Conservation (phyloP, 1,140 invertebrate species). For the Halotydeus destructor region DNA sequence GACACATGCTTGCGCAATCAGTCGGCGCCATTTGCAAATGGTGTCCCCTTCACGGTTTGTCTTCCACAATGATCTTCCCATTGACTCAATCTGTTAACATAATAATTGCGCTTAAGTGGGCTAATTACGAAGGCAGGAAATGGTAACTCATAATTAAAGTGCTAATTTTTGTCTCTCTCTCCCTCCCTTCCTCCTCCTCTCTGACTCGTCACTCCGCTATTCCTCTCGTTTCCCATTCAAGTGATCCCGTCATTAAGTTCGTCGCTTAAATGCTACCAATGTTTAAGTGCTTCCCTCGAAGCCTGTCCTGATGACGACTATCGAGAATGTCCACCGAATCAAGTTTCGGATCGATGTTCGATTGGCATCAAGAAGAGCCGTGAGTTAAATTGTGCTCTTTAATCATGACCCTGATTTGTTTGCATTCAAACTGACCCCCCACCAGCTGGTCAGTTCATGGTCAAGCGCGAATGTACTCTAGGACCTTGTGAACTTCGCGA, state of each 20-base stretch:
- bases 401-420: conserved; percentile 2
- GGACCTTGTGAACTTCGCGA: conserved; percentile 31
- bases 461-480: conserved; percentile 30
- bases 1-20: too few relatives aligned
- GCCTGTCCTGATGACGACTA: conserved; percentile 25
- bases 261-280: conserved; percentile 30
- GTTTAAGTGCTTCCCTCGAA: conserved; percentile 23
- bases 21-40: too few relatives aligned
- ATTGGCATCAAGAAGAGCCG: conserved; percentile 27
- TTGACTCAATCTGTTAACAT: too few relatives aligned
- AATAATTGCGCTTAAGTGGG: too few relatives aligned
- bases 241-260: conserved; percentile 26
- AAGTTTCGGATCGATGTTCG: conserved; percentile 28
- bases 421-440: conserved; percentile 14
- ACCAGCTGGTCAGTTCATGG: conserved; percentile 24
- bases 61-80: too few relatives aligned
- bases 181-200: too few relatives aligned
- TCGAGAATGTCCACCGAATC: conserved; percentile 24
- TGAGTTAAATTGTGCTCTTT: conserved; percentile 3
- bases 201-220: too few relatives aligned
- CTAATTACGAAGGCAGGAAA: too few relatives aligned
- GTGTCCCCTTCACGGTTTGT: too few relatives aligned
- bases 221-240: too few relatives aligned
- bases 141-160: too few relatives aligned
- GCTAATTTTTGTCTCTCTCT: too few relatives aligned